phyloP scores from a whole-genome alignment of 2,888 invertebrate genomes.

The Eilema depressum region DNA sequence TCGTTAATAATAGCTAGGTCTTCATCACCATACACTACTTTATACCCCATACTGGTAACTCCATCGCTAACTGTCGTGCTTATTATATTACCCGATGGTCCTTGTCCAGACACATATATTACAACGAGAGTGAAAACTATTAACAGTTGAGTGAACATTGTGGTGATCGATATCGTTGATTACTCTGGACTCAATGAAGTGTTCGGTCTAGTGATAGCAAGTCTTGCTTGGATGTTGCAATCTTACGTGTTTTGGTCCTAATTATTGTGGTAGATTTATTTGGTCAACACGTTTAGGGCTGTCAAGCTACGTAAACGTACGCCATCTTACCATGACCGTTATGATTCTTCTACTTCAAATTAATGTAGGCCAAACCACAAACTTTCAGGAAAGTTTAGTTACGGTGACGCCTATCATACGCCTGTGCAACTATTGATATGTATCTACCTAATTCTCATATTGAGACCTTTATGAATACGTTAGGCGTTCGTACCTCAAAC shows the following conservation, averaged over 20 bases:
- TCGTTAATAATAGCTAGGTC: slow-evolving; percentile 71
- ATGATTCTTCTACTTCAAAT: background rate
- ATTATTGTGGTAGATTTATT: slow-evolving; percentile 63
- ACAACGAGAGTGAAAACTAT: slow-evolving; percentile 39
- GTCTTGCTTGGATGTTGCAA: slow-evolving; percentile 58
- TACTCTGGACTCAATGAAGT: slow-evolving; percentile 43
- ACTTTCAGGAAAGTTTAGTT: background rate
- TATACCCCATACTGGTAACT: slow-evolving; percentile 65
- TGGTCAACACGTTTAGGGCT: slow-evolving; percentile 64
- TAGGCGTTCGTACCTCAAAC: too few species aligned
- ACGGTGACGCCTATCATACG: background rate
- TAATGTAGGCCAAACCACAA: background rate
- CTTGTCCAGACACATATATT: slow-evolving; percentile 40
- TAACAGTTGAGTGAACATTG: slow-evolving; percentile 59
- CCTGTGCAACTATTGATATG: too few species aligned
- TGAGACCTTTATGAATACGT: too few species aligned
- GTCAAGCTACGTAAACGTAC: slow-evolving; percentile 33
- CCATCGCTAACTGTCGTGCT: slow-evolving; percentile 64
- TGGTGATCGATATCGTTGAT: slow-evolving; percentile 45
- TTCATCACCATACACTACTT: slow-evolving; percentile 74
- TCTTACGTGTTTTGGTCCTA: slow-evolving; percentile 61
- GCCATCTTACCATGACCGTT: background rate
- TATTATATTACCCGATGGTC: slow-evolving; percentile 46
- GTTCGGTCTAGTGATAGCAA: slow-evolving; percentile 38
- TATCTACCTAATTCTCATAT: too few species aligned